Percentiles rank a stretch among this genome's conserved stretches.
Conservation (phyloP, 1,140 invertebrate species). For the Pentalonia nigronervosa region DNA sequence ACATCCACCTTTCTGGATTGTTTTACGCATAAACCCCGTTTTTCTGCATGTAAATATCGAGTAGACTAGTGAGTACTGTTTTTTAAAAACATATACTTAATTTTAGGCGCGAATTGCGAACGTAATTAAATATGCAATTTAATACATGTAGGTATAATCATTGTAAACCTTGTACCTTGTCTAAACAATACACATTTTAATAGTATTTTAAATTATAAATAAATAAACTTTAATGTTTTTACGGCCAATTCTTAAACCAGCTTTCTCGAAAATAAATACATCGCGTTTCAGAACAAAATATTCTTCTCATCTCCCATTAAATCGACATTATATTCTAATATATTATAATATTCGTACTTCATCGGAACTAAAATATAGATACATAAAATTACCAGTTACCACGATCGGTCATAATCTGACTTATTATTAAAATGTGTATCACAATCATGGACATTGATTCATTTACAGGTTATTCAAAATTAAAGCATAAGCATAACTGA, state of each 20-base stretch:
- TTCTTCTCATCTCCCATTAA: background rate
- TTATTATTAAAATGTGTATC: background rate
- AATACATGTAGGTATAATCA: background rate
- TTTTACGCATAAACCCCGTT: background rate
- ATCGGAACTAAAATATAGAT: background rate
- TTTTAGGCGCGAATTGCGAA: background rate
- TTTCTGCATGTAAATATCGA: background rate
- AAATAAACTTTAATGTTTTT: background rate
- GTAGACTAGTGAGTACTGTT: background rate
- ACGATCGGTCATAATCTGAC: background rate
- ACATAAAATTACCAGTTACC: background rate
- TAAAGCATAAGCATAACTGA: slow-evolving; percentile 1
- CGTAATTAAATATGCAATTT: background rate
- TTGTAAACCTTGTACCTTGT: background rate
- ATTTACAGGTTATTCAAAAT: slow-evolving; percentile 6
- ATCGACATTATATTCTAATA: background rate
- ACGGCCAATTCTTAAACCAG: background rate
- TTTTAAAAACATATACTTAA: background rate
- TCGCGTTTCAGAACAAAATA: background rate
- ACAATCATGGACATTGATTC: background rate
- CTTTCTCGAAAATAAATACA: background rate
- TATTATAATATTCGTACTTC: background rate
- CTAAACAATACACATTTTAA: background rate
- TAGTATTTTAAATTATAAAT: background rate
- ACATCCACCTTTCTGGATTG: background rate